A percentile compares a stretch with the other conserved stretches of the same genome.
Evolutionary conservation across 2,113 vertebrate genomes (phyloP).

Genomic region (Syngnathus scovelli): DNA sequence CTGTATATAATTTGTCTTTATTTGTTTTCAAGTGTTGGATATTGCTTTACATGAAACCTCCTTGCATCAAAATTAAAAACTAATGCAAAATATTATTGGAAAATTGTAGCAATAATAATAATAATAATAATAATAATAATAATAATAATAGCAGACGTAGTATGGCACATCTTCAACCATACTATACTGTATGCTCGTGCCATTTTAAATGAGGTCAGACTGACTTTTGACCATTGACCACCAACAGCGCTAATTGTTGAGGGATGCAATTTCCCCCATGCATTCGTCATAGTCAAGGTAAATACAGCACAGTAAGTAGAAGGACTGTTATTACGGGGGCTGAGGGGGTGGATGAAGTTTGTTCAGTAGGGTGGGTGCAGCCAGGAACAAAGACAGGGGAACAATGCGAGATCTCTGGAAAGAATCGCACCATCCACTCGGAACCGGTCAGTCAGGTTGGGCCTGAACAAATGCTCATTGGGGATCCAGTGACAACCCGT

Average conservation of each 20-base stretch:
- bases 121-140: no score
- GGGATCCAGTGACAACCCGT: slow-evolving; percentile 53
- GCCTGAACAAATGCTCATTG: slow-evolving; percentile 58
- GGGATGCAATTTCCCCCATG: slow-evolving; percentile 1
- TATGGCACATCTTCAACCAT: background rate
- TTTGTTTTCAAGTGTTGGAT: no score
- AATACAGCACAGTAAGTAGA: slow-evolving; percentile 13
- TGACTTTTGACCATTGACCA: slow-evolving; percentile 37
- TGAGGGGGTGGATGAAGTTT: slow-evolving; percentile 35
- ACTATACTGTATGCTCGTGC: background rate
- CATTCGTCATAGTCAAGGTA: slow-evolving; percentile 9
- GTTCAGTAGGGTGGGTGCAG: slow-evolving; percentile 51
- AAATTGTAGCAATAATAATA: no score
- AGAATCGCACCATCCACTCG: slow-evolving; percentile 44
- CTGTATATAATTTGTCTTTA: no score
- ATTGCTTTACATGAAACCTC: no score
- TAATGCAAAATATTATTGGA: no score
- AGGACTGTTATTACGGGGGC: slow-evolving; percentile 25
- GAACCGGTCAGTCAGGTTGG: slow-evolving; percentile 72
- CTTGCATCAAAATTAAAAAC: background rate
- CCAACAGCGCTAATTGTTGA: slow-evolving; percentile 43
- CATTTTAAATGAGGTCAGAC: slow-evolving; percentile 17
- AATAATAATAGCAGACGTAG: background rate
- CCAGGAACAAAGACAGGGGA: slow-evolving; percentile 45
- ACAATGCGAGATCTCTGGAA: slow-evolving; percentile 57